phyloP scores from a whole-genome alignment of 2,888 invertebrate genomes.

The Choreutis nemorana region DNA sequence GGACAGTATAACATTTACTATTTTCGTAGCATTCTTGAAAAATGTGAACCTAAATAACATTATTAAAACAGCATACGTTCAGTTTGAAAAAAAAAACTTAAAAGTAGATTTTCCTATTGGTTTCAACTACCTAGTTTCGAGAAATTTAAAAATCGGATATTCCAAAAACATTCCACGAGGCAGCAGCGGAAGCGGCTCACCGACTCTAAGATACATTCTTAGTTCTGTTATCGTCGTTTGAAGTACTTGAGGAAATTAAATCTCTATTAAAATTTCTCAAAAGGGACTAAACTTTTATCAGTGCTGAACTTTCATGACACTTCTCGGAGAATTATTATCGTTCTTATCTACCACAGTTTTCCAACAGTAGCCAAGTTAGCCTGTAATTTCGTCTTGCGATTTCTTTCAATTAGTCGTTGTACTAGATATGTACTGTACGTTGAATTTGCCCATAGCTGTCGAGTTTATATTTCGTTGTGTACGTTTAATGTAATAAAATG shows the following conservation, averaged over 20 bases:
- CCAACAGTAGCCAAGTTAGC: constrained; percentile 36
- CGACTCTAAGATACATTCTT: no score
- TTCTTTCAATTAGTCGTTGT: constrained; percentile 46
- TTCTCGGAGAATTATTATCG: constrained; percentile 61
- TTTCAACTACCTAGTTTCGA: no score
- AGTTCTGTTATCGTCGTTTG: constrained; percentile 30
- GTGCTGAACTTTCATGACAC: constrained; percentile 63
- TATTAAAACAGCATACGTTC: no score
- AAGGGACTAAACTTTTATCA: constrained; percentile 61
- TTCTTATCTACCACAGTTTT: constrained; percentile 47
- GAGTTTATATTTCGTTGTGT: background rate
- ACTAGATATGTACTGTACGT: no score
- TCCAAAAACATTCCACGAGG: no score
- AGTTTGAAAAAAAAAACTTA: no score
- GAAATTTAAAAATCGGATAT: no score
- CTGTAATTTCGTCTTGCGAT: constrained; percentile 30
- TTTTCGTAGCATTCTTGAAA: no score
- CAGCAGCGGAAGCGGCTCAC: no score
- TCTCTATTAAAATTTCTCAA: constrained; percentile 61
- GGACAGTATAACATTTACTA: no score
- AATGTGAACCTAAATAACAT: no score
- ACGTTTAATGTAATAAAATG: background rate
- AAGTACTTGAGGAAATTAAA: constrained; percentile 52
- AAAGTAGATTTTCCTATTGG: no score
- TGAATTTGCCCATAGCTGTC: background rate